Conservation (phyloP, 2,113 vertebrate species). For the Ginglymostoma cirratum region DNA sequence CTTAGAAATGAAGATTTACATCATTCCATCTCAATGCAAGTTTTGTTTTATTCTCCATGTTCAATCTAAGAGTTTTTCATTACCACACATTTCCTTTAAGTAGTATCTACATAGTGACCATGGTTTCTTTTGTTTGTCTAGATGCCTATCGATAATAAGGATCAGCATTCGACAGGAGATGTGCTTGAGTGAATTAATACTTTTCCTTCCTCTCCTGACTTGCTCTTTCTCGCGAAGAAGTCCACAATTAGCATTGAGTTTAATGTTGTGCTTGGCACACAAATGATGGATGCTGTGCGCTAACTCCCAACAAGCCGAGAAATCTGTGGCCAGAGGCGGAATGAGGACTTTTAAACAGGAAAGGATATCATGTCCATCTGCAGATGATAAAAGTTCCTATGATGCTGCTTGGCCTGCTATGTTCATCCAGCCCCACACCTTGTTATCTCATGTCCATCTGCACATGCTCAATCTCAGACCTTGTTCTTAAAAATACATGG, state of each 20-base stretch:
- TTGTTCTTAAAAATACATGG: not conserved
- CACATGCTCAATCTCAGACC: not conserved
- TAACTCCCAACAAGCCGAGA: not conserved
- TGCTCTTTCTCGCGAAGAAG: not conserved
- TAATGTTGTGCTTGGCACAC: not conserved
- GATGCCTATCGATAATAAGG: not conserved
- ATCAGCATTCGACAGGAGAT: not conserved
- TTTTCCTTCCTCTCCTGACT: not conserved
- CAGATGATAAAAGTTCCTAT: too few relatives aligned
- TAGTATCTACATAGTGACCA: not conserved
- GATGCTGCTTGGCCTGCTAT: too few relatives aligned
- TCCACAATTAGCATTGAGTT: not conserved
- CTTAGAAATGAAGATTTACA: not conserved
- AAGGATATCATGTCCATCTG: not conserved
- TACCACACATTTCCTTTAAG: not conserved
- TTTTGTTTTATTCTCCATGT: not conserved
- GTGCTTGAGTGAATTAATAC: not conserved
- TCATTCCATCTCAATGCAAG: not conserved
- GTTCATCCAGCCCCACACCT: too few relatives aligned
- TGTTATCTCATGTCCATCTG: too few relatives aligned
- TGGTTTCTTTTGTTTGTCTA: not conserved
- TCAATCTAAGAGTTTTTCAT: not conserved
- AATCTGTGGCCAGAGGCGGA: not conserved
- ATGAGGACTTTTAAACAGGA: not conserved
- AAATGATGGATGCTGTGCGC: not conserved